phyloP scores from a whole-genome alignment of 1,140 invertebrate species.

The Chironomus tepperi region DNA sequence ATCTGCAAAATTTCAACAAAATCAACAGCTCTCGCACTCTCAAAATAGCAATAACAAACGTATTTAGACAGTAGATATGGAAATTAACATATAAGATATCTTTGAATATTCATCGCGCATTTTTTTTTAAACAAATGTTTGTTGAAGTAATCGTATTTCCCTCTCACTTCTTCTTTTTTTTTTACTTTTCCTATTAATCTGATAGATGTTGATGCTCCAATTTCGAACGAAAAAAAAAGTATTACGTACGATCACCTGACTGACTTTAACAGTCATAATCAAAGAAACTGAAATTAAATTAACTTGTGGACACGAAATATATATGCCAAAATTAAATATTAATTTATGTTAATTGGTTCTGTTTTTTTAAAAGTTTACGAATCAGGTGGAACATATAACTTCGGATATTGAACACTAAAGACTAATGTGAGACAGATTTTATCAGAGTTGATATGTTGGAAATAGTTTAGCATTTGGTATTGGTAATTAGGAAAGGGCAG shows the following conservation, averaged over 20 bases:
- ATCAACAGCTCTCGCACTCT: slow-evolving; percentile 11
- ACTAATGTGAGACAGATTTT: too few species aligned
- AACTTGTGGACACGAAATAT: not conserved
- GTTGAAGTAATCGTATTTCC: not conserved
- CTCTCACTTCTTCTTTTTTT: not conserved
- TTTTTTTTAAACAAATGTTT: slow-evolving; percentile 15
- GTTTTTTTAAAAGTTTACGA: not conserved
- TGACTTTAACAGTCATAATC: too few species aligned
- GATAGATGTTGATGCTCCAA: slow-evolving; percentile 6
- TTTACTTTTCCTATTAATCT: not conserved
- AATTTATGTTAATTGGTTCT: slow-evolving; percentile 10
- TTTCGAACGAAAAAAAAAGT: not conserved
- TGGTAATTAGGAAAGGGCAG: too few species aligned
- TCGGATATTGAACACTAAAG: not conserved
- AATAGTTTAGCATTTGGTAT: too few species aligned
- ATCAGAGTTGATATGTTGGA: too few species aligned
- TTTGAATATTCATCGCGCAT: not conserved
- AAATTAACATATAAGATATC: slow-evolving; percentile 14
- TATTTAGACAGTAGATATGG: not conserved
- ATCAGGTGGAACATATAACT: not conserved
- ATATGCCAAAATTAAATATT: slow-evolving; percentile 9
- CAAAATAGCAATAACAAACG: not conserved
- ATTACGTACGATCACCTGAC: not conserved
- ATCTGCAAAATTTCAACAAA: slow-evolving; percentile 8
- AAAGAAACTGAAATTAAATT: too few species aligned